Conservation (phyloP, 2,888 invertebrate genomes). For the Flabesymbios commensalis region DNA sequence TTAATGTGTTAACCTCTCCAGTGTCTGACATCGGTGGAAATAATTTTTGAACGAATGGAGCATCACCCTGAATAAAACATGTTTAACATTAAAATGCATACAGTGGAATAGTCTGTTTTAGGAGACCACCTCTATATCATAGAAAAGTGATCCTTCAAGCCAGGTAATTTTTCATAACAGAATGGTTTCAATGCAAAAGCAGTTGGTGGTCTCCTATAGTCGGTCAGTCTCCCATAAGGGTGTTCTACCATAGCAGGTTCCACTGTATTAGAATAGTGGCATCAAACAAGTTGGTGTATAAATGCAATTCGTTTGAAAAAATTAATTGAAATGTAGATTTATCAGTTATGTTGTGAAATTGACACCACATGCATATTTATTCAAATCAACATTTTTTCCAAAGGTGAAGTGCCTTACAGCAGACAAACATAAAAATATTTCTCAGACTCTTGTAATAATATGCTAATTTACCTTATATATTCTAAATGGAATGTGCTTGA, state of each 20-base stretch:
- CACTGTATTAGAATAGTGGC: no score
- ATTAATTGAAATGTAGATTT: no score
- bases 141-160: conserved; percentile 3
- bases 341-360: no score
- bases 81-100: not conserved
- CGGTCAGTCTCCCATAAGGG: no score
- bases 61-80: conserved; percentile 62
- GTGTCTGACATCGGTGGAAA: conserved; percentile 77
- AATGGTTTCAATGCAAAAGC: not conserved
- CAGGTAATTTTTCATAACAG: conserved; percentile 5
- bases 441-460: not conserved
- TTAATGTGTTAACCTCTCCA: conserved; percentile 74
- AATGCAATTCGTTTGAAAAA: no score
- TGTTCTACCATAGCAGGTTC: no score
- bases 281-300: no score
- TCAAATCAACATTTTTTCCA: no score
- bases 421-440: not conserved
- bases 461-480: conserved; percentile 40
- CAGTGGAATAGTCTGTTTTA: not conserved
- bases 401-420: no score
- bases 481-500: conserved; percentile 56
- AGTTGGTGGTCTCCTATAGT: no score
- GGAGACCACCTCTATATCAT: not conserved
- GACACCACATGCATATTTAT: no score
- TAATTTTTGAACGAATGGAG: conserved; percentile 75